Evolutionary conservation across 2,888 invertebrate species (phyloP).

Genomic region (Branchellion lobata): DNA sequence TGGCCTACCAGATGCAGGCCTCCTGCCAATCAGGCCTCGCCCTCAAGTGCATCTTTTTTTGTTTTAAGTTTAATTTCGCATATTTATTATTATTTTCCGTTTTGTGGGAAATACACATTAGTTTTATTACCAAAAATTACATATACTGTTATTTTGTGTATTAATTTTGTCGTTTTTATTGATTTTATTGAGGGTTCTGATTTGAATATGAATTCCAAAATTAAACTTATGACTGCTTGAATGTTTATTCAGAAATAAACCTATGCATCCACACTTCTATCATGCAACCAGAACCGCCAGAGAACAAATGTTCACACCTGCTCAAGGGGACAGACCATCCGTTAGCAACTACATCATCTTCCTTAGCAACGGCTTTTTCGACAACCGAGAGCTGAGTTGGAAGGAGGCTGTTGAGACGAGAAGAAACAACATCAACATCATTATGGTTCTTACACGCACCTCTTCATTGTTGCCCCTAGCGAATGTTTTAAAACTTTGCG

Average conservation of each 20-base stretch:
- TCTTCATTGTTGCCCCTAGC: not conserved
- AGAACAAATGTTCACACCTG: constrained; percentile 46
- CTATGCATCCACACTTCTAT: too few relatives aligned
- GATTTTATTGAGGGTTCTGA: too few relatives aligned
- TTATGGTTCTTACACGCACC: constrained; percentile 41
- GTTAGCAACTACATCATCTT: constrained; percentile 44
- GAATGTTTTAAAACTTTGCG: not conserved
- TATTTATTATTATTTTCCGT: not conserved
- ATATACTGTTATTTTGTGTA: too few relatives aligned
- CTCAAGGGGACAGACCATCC: constrained; percentile 42
- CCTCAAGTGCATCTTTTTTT: constrained; percentile 33
- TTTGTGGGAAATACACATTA: too few relatives aligned
- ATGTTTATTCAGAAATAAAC: too few relatives aligned
- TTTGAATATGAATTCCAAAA: too few relatives aligned
- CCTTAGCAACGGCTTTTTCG: constrained; percentile 48
- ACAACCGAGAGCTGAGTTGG: constrained; percentile 38
- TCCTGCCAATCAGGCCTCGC: constrained; percentile 43
- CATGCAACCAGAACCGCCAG: constrained; percentile 37
- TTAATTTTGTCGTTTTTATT: too few relatives aligned
- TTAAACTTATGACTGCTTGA: too few relatives aligned
- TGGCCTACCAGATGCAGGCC: constrained; percentile 41
- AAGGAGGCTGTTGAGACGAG: constrained; percentile 41
- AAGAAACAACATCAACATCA: constrained; percentile 39
- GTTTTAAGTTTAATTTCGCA: not conserved
- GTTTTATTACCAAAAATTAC: too few relatives aligned